These are phyloP conservation scores for Ianthella basta DNA, from an alignment of 37 sponge, comb jelly and placozoan genomes.

Conservation along the genomic window DNA sequence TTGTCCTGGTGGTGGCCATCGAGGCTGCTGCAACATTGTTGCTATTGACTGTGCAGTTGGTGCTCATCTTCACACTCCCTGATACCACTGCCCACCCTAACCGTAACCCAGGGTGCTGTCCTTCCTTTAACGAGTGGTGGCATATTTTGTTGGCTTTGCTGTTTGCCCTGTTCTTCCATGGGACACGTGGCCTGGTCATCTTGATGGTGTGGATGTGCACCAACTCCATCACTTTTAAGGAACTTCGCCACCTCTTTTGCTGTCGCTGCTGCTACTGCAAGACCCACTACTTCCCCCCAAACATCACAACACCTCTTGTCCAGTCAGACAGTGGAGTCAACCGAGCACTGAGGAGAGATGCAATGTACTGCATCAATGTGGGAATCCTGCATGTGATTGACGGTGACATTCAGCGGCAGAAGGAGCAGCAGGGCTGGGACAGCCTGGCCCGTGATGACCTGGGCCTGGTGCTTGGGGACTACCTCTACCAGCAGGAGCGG, in stretches of 20 bases:
- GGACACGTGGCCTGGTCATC: conserved; percentile 72
- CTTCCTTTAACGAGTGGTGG: conserved; percentile 9
- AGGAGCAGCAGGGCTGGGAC: conserved; percentile 20
- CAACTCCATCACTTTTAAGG: conserved; percentile 61
- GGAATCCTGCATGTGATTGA: conserved; percentile 76
- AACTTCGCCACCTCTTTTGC: conserved; percentile 35
- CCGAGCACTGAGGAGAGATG: conserved; percentile 66
- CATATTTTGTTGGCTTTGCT: conserved; percentile 52
- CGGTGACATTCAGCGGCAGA: conserved; percentile 5
- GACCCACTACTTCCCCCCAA: not conserved
- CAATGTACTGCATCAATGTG: conserved; percentile 76
- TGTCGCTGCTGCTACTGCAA: not conserved
- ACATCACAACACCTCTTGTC: conserved; percentile 45
- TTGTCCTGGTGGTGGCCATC: conserved; percentile 59
- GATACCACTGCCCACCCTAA: not conserved
- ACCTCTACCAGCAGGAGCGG: conserved; percentile 44
- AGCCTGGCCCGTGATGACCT: conserved; percentile 47
- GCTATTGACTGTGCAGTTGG: conserved; percentile 65
- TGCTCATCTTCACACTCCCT: not conserved
- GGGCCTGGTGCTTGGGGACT: conserved; percentile 13
- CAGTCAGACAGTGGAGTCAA: conserved; percentile 55
- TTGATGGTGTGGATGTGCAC: conserved; percentile 75
- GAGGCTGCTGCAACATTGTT: conserved; percentile 54
- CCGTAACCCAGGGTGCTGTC: not conserved
- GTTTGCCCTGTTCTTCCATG: conserved; percentile 64